Evolutionary conservation across 2,888 invertebrate species (phyloP), one percentile per base, ranked within the genome.

Genomic region (Psylliodes chrysocephalus): DNA sequence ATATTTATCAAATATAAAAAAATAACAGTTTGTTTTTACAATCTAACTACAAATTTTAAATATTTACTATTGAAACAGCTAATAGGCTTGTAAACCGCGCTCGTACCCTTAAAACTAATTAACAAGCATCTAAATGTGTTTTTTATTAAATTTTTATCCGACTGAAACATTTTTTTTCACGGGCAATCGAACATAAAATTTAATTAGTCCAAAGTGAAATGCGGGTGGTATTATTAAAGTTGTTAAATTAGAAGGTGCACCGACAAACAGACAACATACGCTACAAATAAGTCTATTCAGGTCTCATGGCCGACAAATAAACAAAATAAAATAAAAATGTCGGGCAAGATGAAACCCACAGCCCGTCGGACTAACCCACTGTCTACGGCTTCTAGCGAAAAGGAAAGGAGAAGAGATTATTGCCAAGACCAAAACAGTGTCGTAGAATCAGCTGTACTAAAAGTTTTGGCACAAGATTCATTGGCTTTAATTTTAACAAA

Each of bases 221-320:
- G 46, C 61, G 47, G 54, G 53, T 47, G 54, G 59, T 46, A 52
- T 33, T 55, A 46, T 53, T 49, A 30, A 46, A 18, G 35, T 17
- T 22, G 53, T n/a, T n/a, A 59, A 63, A 63, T 59, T 59, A 52
- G 47, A 63, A 63, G 64, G 55, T 60, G 47, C 15, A 42, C 59
- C 57, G 57, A 38, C 63, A 44, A 19, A 44, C 44, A 15, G 46
- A 49, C 47, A 38, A 25, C 35, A 46, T 38, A 30, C 44, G 46
- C 55, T 47, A 64, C 64, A 64, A 60, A 55, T 64, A 56, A 46
- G 51, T 49, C 55, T 44, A 55, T 64, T 64, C 63, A 57, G 28
- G 22, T 49, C 49, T 44, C 52, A 57, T 49, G 53, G 63, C 25
- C 57, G 57, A 17, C 47, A 28, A 17, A 47, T 30, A 2, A 38